Conservation (phyloP, 2,888 invertebrate genomes). For the Phragmatobia fuliginosa region DNA sequence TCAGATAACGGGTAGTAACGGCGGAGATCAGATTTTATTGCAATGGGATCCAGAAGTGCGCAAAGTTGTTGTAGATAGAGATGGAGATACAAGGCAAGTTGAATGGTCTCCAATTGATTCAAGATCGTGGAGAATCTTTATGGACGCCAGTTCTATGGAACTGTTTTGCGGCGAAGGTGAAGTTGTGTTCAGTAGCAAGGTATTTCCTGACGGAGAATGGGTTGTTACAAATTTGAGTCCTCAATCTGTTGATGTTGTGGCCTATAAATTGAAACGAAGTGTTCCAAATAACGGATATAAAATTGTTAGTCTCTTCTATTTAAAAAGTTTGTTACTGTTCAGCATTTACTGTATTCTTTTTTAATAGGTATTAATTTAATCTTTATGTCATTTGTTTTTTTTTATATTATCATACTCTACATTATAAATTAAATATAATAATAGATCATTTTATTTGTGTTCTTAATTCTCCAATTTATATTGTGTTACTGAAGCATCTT, state of each 20-base stretch:
- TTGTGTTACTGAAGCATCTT: no score
- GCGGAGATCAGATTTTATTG: constrained; percentile 64
- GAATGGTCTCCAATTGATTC: constrained; percentile 71
- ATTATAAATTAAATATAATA: no score
- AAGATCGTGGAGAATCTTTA: constrained; percentile 69
- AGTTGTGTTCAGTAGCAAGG: constrained; percentile 78
- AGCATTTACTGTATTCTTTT: not conserved
- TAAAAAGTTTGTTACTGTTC: not conserved
- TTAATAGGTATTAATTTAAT: no score
- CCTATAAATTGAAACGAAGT: constrained; percentile 68
- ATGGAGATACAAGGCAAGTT: constrained; percentile 73
- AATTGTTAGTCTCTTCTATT: not conserved
- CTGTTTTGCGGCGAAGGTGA: constrained; percentile 82
- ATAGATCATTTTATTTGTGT: not conserved
- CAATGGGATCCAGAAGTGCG: constrained; percentile 66
- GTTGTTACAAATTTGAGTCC: constrained; percentile 67
- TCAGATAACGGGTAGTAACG: constrained; percentile 64
- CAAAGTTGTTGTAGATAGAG: constrained; percentile 71
- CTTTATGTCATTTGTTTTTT: no score
- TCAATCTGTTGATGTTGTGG: constrained; percentile 62
- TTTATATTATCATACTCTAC: no score
- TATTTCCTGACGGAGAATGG: constrained; percentile 75
- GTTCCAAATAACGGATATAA: constrained; percentile 59
- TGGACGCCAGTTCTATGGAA: constrained; percentile 79
- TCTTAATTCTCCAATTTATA: no score